Percentiles rank a stretch among this genome's conserved stretches.
Conservation (phyloP, 2,113 vertebrate genomes). For the Pungitius pungitius region DNA sequence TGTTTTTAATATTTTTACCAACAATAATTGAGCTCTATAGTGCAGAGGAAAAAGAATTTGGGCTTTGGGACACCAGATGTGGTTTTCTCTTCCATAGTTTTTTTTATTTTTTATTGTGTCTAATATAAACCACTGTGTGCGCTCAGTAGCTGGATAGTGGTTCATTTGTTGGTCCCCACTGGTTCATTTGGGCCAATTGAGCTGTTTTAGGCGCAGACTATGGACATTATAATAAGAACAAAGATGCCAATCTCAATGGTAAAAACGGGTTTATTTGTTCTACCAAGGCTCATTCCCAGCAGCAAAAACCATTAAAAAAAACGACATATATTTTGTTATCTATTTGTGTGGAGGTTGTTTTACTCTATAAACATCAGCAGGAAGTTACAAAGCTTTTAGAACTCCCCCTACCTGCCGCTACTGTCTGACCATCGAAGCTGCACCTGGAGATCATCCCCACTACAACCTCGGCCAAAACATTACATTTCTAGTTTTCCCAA, state of each 20-base stretch:
- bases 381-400: not conserved
- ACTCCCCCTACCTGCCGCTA: not conserved
- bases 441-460: not conserved
- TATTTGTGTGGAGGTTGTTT: too few species aligned
- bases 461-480: not conserved
- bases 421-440: not conserved
- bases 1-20: not conserved
- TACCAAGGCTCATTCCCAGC: not conserved
- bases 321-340: too few species aligned
- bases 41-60: not conserved
- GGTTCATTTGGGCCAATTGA: conserved; percentile 26
- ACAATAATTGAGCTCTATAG: not conserved
- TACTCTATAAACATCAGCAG: not conserved
- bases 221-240: not conserved
- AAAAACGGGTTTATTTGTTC: not conserved
- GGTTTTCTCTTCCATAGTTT: not conserved
- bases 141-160: not conserved
- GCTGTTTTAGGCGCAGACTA: not conserved
- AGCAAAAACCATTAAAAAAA: not conserved
- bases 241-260: not conserved
- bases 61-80: not conserved
- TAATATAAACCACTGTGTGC: not conserved
- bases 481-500: not conserved
- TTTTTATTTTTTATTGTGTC: not conserved
- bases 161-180: conserved; percentile 17